phyloP scores from a whole-genome alignment of 2,113 vertebrate species.

The Sinocyclocheilus anophthalmus region DNA sequence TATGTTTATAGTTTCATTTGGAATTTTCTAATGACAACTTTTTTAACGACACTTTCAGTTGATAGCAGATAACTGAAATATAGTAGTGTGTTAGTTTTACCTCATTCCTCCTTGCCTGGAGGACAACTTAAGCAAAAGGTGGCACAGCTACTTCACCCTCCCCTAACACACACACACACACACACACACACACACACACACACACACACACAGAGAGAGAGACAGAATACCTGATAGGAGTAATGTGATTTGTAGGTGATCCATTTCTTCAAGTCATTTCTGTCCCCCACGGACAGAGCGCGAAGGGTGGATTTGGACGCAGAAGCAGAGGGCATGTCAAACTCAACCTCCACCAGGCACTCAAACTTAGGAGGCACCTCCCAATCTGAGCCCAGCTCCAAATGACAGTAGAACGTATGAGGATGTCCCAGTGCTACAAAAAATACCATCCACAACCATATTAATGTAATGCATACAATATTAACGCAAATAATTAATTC shows the following conservation, averaged over 20 bases:
- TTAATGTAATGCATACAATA: background rate
- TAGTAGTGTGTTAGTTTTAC: background rate
- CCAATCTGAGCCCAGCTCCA: slow-evolving; percentile 88
- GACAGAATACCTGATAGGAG: slow-evolving; percentile 81
- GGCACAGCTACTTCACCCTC: background rate
- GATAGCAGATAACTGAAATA: background rate
- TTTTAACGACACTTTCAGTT: background rate
- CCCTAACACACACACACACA: too few species aligned
- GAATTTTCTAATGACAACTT: too few species aligned
- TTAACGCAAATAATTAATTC: background rate
- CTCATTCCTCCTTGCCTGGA: background rate
- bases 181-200: background rate
- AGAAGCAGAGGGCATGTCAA: slow-evolving; percentile 85
- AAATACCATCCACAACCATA: background rate
- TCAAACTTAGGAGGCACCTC: slow-evolving; percentile 85
- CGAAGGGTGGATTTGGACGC: slow-evolving; percentile 83
- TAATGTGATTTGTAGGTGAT: slow-evolving; percentile 89
- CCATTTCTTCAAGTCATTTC: slow-evolving; percentile 82
- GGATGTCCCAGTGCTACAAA: slow-evolving; percentile 80
- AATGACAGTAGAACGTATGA: slow-evolving; percentile 89
- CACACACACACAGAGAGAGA: background rate
- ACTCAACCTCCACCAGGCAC: slow-evolving; percentile 81
- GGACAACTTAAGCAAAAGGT: background rate
- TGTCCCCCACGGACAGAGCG: slow-evolving; percentile 83
- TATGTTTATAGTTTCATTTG: too few species aligned